Conservation (phyloP, 2,888 invertebrate species). For the Nysson spinosus region DNA sequence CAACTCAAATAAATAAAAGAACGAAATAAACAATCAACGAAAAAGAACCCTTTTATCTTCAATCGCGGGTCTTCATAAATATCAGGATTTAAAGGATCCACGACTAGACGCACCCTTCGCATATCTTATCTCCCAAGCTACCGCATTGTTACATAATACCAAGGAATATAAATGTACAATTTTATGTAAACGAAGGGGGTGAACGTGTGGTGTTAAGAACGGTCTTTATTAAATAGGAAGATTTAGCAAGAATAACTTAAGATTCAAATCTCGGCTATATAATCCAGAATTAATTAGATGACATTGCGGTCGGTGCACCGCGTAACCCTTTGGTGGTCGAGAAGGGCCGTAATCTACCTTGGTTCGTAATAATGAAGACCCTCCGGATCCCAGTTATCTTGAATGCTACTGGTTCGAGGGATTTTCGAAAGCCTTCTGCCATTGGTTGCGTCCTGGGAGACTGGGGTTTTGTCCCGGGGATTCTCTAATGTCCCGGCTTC, state of each 20-base stretch:
- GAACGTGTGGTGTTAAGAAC: neutral
- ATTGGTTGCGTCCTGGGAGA: constrained; percentile 29
- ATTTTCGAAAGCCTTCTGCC: constrained; percentile 38
- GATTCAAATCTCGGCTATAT: constrained; percentile 4
- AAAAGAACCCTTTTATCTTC: too few species aligned
- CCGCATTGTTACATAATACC: too few species aligned
- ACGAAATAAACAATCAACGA: too few species aligned
- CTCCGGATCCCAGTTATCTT: constrained; percentile 31
- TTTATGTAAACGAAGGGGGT: neutral
- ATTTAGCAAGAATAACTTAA: neutral
- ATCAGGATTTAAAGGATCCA: too few species aligned
- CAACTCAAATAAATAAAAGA: too few species aligned
- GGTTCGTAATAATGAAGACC: constrained; percentile 46
- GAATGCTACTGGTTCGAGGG: constrained; percentile 8
- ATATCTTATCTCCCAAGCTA: too few species aligned
- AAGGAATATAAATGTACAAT: neutral
- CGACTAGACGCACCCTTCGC: too few species aligned
- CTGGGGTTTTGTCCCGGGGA: constrained; percentile 29
- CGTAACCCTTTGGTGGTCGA: neutral
- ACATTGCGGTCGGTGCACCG: neutral
- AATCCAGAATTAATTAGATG: constrained; percentile 2
- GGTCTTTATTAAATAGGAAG: neutral
- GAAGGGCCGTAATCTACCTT: constrained; percentile 19
- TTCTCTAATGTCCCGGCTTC: constrained; percentile 32
- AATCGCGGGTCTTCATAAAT: too few species aligned